Evolutionary conservation across 2,797 vertebrate species (phyloP).

Genomic region (Phrynocephalus guinanensis): DNA sequence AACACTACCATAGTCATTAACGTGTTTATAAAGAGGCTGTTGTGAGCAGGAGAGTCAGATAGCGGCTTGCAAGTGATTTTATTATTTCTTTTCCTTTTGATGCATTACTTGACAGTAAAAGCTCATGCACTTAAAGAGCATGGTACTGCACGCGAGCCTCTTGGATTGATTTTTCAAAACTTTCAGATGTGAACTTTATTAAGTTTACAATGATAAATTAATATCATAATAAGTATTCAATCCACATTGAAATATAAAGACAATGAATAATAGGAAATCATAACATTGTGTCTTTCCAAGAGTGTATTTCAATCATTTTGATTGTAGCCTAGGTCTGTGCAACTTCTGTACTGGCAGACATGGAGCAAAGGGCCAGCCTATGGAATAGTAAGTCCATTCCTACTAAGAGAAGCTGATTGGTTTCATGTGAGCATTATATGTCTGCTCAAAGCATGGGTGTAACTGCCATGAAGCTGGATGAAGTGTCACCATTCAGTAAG

Average conservation of each 20-base stretch:
- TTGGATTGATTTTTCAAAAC: constrained; percentile 58
- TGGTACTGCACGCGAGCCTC: constrained; percentile 40
- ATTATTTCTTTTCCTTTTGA: constrained; percentile 59
- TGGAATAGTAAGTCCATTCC: neutral
- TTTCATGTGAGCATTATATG: neutral
- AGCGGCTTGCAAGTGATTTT: constrained; percentile 13
- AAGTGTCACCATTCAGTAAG: neutral
- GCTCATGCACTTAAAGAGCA: constrained; percentile 41
- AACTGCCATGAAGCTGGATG: neutral
- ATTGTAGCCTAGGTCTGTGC: neutral
- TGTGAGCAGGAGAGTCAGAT: constrained; percentile 51
- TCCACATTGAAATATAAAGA: constrained; percentile 27
- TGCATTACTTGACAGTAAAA: constrained; percentile 68
- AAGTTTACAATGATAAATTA: constrained; percentile 46
- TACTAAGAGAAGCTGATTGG: neutral
- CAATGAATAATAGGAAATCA: constrained; percentile 7
- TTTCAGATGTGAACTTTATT: neutral
- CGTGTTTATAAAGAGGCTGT: constrained; percentile 70
- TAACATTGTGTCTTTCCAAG: constrained; percentile 19
- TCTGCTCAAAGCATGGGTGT: neutral
- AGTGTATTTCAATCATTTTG: neutral
- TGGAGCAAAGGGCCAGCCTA: too few relatives aligned
- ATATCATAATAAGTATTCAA: constrained; percentile 46
- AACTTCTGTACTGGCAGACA: neutral
- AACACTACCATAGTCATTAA: constrained; percentile 67